phyloP scores from a whole-genome alignment of 2,888 invertebrate species.

The Platycheirus rosarum region DNA sequence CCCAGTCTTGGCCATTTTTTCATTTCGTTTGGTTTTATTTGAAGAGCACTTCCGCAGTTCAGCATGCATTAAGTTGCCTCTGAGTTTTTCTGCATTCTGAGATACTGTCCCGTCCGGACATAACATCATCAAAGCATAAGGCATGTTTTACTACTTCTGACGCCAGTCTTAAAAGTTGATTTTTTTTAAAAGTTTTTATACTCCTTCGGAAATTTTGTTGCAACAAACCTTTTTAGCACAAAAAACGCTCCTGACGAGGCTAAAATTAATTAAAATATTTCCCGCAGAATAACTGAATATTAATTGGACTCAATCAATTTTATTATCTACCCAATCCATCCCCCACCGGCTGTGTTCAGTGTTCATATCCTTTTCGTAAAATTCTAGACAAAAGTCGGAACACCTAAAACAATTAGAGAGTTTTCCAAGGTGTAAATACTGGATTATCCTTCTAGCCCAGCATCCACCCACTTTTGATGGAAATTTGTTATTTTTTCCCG shows the following conservation, averaged over 20 bases:
- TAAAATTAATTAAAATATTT: constrained; percentile 82
- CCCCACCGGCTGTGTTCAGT: neutral
- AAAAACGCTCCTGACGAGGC: constrained; percentile 79
- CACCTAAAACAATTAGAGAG: neutral
- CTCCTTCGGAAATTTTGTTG: neutral
- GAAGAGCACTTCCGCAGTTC: no score
- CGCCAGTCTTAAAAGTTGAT: no score
- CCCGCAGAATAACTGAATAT: constrained; percentile 81
- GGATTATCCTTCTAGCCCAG: constrained; percentile 23
- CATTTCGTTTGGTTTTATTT: no score
- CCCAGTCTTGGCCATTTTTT: no score
- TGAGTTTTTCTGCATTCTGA: no score
- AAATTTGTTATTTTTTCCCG: constrained; percentile 64
- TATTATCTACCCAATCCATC: constrained; percentile 74
- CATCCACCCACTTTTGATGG: constrained; percentile 34
- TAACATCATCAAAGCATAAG: no score
- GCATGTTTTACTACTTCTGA: no score
- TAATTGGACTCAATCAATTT: constrained; percentile 83
- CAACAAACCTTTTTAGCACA: neutral
- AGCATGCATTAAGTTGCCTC: no score
- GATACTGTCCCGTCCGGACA: no score
- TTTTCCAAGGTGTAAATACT: constrained; percentile 44
- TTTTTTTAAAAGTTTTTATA: no score
- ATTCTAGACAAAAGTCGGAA: constrained; percentile 12
- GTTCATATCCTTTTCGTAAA: neutral